Evolutionary conservation across 2,888 invertebrate species (phyloP).

Genomic region (Lomographa bimaculata): DNA sequence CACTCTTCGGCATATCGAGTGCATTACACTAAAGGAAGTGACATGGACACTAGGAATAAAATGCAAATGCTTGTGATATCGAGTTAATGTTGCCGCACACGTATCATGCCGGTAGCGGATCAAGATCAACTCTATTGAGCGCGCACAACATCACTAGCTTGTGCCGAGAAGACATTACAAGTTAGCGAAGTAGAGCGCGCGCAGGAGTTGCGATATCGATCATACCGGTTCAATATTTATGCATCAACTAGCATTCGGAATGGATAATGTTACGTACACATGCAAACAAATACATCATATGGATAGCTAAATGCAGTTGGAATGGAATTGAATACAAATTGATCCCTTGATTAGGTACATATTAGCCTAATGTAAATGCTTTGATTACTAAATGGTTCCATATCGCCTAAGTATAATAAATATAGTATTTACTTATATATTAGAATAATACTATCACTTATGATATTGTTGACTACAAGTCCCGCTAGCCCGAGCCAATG

Average conservation of each 20-base stretch:
- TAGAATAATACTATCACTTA: constrained; percentile 26
- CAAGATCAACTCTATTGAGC: too few species aligned
- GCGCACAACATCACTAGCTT: too few species aligned
- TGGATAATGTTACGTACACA: constrained; percentile 38
- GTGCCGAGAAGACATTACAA: too few species aligned
- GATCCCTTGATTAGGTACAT: constrained; percentile 21
- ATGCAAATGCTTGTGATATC: constrained; percentile 27
- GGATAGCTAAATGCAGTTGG: constrained; percentile 41
- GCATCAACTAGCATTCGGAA: constrained; percentile 36
- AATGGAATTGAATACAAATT: constrained; percentile 24
- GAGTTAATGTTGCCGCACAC: too few species aligned
- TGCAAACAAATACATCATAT: constrained; percentile 31
- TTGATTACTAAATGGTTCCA: constrained; percentile 63
- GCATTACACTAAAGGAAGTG: constrained; percentile 74
- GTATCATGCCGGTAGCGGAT: too few species aligned
- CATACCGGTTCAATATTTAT: too few species aligned
- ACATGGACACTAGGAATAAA: constrained; percentile 66
- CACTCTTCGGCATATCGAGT: constrained; percentile 80
- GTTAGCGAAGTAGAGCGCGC: too few species aligned
- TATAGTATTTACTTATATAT: constrained; percentile 21
- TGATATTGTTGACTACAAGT: constrained; percentile 21
- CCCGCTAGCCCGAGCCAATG: constrained; percentile 21
- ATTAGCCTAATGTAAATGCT: constrained; percentile 16
- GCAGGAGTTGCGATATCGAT: too few species aligned
- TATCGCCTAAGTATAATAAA: constrained; percentile 39